Percentiles rank a stretch among this genome's conserved stretches.
Conservation (phyloP, 2,888 invertebrate genomes). For the Xestia ashworthii region DNA sequence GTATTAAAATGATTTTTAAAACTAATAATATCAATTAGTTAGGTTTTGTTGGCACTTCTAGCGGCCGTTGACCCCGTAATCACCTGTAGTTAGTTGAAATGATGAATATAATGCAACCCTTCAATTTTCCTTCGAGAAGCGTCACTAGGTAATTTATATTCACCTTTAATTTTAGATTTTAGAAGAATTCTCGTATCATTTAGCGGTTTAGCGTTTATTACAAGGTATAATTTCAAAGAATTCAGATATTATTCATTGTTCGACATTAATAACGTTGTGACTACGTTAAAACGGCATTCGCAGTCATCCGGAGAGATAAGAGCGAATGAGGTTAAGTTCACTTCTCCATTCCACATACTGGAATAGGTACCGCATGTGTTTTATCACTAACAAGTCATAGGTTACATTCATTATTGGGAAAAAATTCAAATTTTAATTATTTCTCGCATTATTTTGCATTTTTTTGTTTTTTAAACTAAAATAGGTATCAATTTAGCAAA, state of each 20-base stretch:
- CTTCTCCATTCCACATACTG: slow-evolving; percentile 52
- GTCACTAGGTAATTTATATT: neutral
- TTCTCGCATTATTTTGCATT: no score
- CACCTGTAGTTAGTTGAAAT: neutral
- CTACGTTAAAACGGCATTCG: slow-evolving; percentile 49
- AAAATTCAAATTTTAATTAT: slow-evolving; percentile 17
- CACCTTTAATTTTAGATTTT: neutral
- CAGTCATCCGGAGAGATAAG: slow-evolving; percentile 65
- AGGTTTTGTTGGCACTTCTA: neutral
- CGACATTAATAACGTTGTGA: slow-evolving; percentile 39
- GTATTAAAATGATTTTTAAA: neutral
- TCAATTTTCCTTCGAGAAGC: neutral
- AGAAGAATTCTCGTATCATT: neutral
- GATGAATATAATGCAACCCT: neutral
- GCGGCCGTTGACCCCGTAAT: neutral
- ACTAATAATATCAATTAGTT: neutral
- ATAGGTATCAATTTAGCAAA: neutral
- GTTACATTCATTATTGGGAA: slow-evolving; percentile 35
- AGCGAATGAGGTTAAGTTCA: slow-evolving; percentile 73
- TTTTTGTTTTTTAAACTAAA: neutral
- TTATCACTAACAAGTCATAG: slow-evolving; percentile 62
- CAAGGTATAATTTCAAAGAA: slow-evolving; percentile 16
- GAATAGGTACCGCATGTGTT: slow-evolving; percentile 43
- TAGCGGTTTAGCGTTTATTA: slow-evolving; percentile 1
- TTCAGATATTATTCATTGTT: slow-evolving; percentile 36